Evolutionary conservation across 2,113 vertebrate species (phyloP).

Genomic region (Platysteira castanea): DNA sequence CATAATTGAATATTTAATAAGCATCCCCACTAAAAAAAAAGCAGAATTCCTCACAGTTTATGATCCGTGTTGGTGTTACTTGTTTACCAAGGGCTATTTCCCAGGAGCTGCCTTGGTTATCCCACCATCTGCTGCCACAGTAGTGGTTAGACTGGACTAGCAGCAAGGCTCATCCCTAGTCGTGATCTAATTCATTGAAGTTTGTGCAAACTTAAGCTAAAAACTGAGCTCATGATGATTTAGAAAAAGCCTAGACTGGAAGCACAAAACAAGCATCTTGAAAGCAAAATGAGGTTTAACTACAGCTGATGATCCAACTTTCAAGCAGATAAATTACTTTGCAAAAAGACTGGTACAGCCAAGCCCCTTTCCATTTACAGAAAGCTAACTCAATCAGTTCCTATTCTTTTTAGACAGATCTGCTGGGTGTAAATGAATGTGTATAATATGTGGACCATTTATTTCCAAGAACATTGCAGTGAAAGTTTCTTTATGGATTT

Average conservation of each 20-base stretch:
- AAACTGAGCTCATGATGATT: not conserved
- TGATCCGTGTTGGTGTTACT: fast-evolving
- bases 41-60: not conserved
- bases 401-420: conserved; percentile 50
- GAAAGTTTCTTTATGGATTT: conserved; percentile 20
- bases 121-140: not conserved
- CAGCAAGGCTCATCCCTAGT: not conserved
- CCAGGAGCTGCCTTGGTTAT: not conserved
- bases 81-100: not conserved
- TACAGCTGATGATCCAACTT: conserved; percentile 40
- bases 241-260: not conserved
- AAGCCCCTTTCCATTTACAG: conserved; percentile 39
- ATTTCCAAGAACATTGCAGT: conserved; percentile 30
- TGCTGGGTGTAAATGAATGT: conserved; percentile 38
- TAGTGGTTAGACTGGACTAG: not conserved
- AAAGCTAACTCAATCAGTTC: conserved; percentile 59
- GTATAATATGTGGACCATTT: conserved; percentile 41
- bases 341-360: conserved; percentile 15
- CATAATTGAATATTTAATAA: not conserved
- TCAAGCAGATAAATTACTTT: conserved; percentile 44
- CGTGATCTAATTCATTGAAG: not conserved
- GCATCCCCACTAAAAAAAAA: not conserved
- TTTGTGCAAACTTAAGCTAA: not conserved
- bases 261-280: conserved; percentile 4
- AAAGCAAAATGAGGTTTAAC: conserved; percentile 35